Conservation (phyloP, 2,797 vertebrate species). For the Loris lydekkerianus region DNA sequence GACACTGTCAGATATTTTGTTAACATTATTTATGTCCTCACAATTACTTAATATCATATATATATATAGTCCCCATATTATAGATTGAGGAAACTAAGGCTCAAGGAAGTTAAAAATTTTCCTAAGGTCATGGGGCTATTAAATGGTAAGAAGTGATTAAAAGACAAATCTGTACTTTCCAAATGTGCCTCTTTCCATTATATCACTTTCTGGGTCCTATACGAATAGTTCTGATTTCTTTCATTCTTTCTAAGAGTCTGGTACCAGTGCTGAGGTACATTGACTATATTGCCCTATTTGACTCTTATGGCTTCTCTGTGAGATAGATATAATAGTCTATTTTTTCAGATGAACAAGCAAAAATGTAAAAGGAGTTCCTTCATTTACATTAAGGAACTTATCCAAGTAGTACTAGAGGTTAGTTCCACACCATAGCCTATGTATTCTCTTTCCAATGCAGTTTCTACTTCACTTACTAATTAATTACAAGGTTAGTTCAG, state of each 20-base stretch:
- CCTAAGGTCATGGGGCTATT: neutral
- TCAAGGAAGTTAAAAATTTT: conserved; percentile 31
- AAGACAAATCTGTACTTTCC: neutral
- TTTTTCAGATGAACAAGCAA: neutral
- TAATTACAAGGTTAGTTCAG: neutral
- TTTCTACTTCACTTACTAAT: neutral
- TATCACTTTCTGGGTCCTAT: neutral
- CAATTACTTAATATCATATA: neutral
- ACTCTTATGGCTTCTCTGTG: neutral
- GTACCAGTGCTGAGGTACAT: neutral
- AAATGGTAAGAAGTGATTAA: conserved; percentile 20
- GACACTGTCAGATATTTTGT: neutral
- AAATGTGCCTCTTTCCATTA: neutral
- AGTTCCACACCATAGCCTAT: neutral
- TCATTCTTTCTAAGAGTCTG: neutral
- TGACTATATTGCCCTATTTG: conserved; percentile 1
- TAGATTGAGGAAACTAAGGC: conserved; percentile 27
- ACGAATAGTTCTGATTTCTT: neutral
- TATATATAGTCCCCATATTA: neutral
- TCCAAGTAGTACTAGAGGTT: neutral
- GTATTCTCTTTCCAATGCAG: neutral
- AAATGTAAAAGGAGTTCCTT: neutral
- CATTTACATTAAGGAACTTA: neutral
- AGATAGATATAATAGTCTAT: neutral
- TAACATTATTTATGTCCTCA: neutral